phyloP scores from a whole-genome alignment of 2,797 vertebrate species.

The Parauchenoglanis ngamensis region DNA sequence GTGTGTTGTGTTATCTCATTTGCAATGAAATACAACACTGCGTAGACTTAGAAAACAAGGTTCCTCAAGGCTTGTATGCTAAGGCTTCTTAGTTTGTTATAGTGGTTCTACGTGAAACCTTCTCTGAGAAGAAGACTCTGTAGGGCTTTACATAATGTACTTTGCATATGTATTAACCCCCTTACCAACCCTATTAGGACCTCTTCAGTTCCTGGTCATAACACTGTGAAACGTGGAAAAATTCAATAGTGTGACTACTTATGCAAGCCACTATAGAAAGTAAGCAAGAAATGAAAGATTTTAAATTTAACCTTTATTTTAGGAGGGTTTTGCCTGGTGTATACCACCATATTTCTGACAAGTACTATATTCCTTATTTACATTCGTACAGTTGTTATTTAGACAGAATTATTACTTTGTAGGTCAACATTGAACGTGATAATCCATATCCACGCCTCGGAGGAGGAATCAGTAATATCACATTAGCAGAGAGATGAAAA shows the following conservation, averaged over 20 bases:
- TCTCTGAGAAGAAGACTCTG: not conserved
- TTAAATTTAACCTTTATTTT: not conserved
- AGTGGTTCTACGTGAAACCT: not conserved
- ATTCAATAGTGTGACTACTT: not conserved
- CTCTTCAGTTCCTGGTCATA: not conserved
- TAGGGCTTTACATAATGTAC: not conserved
- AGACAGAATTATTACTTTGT: constrained; percentile 5
- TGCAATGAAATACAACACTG: not conserved
- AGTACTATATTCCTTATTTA: not conserved
- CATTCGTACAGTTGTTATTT: constrained; percentile 21
- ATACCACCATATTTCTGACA: not conserved
- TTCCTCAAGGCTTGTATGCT: not conserved
- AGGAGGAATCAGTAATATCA: constrained; percentile 71
- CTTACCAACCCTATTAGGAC: not conserved
- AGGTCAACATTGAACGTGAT: constrained; percentile 10
- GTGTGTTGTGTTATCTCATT: not conserved
- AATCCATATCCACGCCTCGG: constrained; percentile 36
- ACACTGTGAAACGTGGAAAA: not conserved
- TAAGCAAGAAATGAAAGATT: not conserved
- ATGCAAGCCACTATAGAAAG: too few species aligned
- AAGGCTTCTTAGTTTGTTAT: not conserved
- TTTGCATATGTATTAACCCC: not conserved
- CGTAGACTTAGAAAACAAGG: not conserved
- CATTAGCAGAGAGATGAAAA: constrained; percentile 69
- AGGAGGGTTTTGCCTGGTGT: not conserved